Conservation (phyloP, 1,140 invertebrate genomes). For the Cecropterus lyciades region DNA sequence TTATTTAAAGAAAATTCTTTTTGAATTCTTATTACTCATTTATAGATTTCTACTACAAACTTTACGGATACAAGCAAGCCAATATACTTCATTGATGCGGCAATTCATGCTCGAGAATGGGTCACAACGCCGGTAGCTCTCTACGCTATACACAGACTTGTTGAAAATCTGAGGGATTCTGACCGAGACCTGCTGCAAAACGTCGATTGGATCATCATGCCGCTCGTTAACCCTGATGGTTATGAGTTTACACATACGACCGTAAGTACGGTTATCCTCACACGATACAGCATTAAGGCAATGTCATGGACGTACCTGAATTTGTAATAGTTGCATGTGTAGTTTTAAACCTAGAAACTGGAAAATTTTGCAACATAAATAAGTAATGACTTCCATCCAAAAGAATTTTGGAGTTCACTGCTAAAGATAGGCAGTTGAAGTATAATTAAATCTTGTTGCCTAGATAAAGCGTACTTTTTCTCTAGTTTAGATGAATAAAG, state of each 20-base stretch:
- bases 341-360: too few relatives aligned
- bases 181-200: conserved; percentile 56
- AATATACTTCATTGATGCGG: conserved; percentile 80
- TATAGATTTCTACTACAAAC: conserved; percentile 56
- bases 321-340: too few relatives aligned
- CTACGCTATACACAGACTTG: conserved; percentile 86
- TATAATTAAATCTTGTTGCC: too few relatives aligned
- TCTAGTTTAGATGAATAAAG: too few relatives aligned
- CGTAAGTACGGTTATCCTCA: conserved; percentile 38
- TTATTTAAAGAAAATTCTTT: too few relatives aligned
- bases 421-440: too few relatives aligned
- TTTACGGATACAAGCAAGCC: conserved; percentile 52
- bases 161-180: conserved; percentile 76
- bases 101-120: conserved; percentile 89
- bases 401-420: too few relatives aligned
- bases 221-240: conserved; percentile 85
- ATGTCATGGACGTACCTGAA: too few relatives aligned
- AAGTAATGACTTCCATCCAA: too few relatives aligned
- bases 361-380: too few relatives aligned
- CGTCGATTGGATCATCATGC: conserved; percentile 80
- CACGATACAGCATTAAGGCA: not conserved
- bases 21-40: too few relatives aligned
- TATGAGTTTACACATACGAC: conserved; percentile 75
- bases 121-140: conserved; percentile 86
- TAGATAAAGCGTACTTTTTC: too few relatives aligned